phyloP scores from a whole-genome alignment of 2,797 vertebrate genomes.

The Antrozous pallidus region DNA sequence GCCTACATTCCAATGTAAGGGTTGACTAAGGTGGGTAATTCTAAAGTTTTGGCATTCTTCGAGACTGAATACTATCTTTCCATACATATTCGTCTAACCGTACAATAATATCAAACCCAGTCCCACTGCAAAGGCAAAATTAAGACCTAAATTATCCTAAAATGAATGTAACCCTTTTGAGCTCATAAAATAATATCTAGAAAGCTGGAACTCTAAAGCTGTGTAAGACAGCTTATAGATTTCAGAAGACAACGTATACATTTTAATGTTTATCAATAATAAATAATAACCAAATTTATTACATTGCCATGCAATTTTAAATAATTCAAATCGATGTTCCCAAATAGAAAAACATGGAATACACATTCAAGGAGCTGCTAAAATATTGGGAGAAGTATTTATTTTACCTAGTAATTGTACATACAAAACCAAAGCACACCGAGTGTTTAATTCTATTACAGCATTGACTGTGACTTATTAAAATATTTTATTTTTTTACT shows the following conservation, averaged over 20 bases:
- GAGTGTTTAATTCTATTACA: constrained; percentile 24
- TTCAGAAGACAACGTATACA: neutral
- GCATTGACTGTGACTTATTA: constrained; percentile 12
- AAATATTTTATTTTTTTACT: constrained; percentile 32
- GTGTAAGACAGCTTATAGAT: neutral
- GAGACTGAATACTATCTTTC: neutral
- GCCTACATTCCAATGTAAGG: neutral
- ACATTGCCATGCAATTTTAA: neutral
- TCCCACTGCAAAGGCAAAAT: constrained; percentile 6
- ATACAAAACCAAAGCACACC: constrained; percentile 3
- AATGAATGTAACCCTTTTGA: neutral
- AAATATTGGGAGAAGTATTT: neutral
- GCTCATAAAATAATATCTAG: neutral
- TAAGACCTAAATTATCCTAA: neutral
- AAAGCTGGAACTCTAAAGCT: neutral
- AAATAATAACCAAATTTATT: constrained; percentile 3
- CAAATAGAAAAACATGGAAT: neutral
- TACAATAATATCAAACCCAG: neutral
- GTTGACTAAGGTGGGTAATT: neutral
- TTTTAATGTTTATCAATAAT: neutral
- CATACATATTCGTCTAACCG: neutral
- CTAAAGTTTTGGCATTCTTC: neutral
- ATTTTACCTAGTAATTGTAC: constrained; percentile 25
- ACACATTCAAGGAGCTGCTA: neutral
- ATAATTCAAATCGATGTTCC: neutral